Base-by-base conservation (phyloP, 2,888 invertebrate genomes). In the Dicranocentrus wangi region DNA sequence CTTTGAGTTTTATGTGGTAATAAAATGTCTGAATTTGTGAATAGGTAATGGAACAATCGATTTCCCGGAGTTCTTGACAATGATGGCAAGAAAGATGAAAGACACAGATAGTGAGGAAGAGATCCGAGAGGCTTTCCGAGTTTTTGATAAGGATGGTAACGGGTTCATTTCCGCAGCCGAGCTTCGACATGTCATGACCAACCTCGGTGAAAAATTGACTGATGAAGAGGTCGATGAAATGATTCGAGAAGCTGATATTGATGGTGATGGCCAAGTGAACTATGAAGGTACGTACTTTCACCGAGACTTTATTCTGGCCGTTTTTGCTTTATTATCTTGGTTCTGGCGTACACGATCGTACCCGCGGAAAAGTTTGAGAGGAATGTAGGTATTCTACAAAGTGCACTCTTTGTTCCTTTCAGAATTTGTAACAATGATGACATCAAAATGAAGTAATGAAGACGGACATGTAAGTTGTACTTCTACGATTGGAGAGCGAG, bases 81-180 rank as follows among this genome's bases (percentile, higher is more conserved):
- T 99, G 98, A 99, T 99, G 99, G 99, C 99, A 88, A 94, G 98
- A 89, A 99, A 99, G 93, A 98, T 99, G 97, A 98, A 99, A 91
- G 98, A 99, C 92, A 98, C 98, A 87, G 99, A 99, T 91, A 95
- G 97, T 90, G 98, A 98, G 92, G 98, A 98, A 90, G 98, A 99
- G 91, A 98, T 99, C 90, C 94, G 98, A 90, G 98, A 99, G 91
- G 98, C 98, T 87, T 96, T 98, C 94, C 94, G 98, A 91, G 98
- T 97, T 88, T 98, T 99, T 91, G 98, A 99, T 92, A 98, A 98
- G 92, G 98, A 99, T 91, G 98, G 98, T 90, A 98, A 99, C 90
- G 99, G 99, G 88, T 99, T 98, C 92, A 98, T 99, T 91, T 96
- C 96, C 87, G 97, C 97, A 88, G 97, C 98, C 87, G 98, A 98